Evolutionary conservation across 2,888 invertebrate species (phyloP), one percentile per base, ranked within the genome.

Genomic region (Zonitis immaculata): DNA sequence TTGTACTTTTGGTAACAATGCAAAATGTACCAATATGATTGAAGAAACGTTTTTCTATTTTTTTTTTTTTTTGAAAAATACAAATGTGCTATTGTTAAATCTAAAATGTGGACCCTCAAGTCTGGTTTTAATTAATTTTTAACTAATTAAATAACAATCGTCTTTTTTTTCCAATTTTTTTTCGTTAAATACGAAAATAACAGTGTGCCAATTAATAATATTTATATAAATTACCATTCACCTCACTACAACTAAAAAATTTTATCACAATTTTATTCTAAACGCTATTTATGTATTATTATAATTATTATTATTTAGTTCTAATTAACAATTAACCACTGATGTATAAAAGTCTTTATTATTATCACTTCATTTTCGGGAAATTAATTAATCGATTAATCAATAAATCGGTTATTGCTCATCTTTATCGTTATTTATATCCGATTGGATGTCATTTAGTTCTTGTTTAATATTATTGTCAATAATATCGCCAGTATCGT

Each of bases 401-500:
- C 20, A 2, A 11, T 39, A n/a, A 39, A 20, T 20, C 18, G 44
- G 25, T 50, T 56, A 56, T 56, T 56, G 56, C 52, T 56, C 56
- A 28, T 56, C 52, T 45, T 56, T 56, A 22, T 52, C 49, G 27
- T 44, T 51, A 22, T 47, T 42, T 28, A 46, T 42, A 14, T 53
- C 56, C 26, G 49, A 47, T 14, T 44, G 44, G 42, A 42, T 56
- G 30, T 56, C 58, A 18, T 45, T 54, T 27, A 56, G 32, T 43
- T 58, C 56, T 43, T 57, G 47, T 48, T 59, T 59, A 20, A 57
- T 58, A 49, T 58, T 60, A 60, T 58, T 60, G 57, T 60, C 60
- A 47, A 47, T n/a, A n/a, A n/a, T 51, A 43, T 53, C 49, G 42
- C 47, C 52, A 22, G 35, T 46, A 42, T 49, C 39, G 6, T 42